These are phyloP conservation scores for Poeciliopsis retropinna DNA, from an alignment of 2,113 vertebrate genomes.

Conservation along the genomic window DNA sequence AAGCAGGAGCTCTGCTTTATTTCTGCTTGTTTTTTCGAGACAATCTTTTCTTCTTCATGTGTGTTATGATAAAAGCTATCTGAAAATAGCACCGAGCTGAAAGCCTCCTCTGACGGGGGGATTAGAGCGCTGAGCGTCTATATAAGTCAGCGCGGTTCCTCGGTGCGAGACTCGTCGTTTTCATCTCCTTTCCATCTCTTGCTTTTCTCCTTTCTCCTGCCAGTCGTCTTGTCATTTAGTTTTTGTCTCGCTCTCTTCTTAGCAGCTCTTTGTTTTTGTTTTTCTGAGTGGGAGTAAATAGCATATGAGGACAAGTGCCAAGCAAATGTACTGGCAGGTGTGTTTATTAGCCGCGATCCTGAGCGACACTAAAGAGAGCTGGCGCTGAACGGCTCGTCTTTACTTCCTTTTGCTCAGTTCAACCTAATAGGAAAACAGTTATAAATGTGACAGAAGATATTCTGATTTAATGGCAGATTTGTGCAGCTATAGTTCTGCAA, in stretches of 20 bases:
- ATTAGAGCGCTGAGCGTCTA: conserved; percentile 36
- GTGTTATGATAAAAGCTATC: conserved; percentile 9
- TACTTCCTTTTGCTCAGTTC: conserved; percentile 14
- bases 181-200: not conserved
- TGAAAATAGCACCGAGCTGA: conserved; percentile 21
- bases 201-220: conserved; percentile 14
- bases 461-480: not conserved
- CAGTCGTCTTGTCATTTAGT: conserved; percentile 34
- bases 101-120: conserved; percentile 33
- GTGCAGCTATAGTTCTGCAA: not conserved
- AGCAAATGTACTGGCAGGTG: conserved; percentile 24
- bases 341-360: conserved; percentile 12
- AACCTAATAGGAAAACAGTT: not conserved
- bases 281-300: conserved; percentile 41
- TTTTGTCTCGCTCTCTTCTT: not conserved
- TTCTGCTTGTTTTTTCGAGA: not conserved
- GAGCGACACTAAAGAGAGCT: conserved; percentile 38
- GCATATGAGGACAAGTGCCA: not conserved
- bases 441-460: not conserved
- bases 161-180: conserved; percentile 19
- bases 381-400: conserved; percentile 34
- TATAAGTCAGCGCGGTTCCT: not conserved
- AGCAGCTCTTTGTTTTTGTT: conserved; percentile 46
- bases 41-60: not conserved
- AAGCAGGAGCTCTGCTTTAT: not conserved